phyloP scores from a whole-genome alignment of 2,888 invertebrate genomes.

The Cecidostiba fungosa region DNA sequence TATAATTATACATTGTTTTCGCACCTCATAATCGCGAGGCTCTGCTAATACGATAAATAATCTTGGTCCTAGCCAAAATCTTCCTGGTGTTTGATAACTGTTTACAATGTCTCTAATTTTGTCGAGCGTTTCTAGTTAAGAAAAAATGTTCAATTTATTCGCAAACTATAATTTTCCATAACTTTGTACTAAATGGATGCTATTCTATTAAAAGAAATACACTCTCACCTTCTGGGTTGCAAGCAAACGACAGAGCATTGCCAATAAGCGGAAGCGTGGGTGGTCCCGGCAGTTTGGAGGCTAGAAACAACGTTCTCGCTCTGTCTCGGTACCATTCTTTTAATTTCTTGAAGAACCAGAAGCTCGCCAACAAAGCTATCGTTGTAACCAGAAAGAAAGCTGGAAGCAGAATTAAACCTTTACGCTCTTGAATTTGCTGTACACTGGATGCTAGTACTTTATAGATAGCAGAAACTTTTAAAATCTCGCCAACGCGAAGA shows the following conservation, averaged over 20 bases:
- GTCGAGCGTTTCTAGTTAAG: constrained; percentile 64
- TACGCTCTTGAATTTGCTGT: not conserved
- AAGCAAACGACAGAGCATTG: constrained; percentile 67
- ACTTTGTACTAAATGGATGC: not conserved
- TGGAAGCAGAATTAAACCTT: constrained; percentile 19
- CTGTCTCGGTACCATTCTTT: constrained; percentile 60
- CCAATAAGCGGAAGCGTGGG: constrained; percentile 67
- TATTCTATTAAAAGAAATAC: not conserved
- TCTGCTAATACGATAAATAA: constrained; percentile 66
- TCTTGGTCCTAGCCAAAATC: constrained; percentile 69
- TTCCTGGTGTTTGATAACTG: constrained; percentile 64
- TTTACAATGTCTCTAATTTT: constrained; percentile 58
- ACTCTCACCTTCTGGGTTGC: constrained; percentile 64
- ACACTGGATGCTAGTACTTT: not conserved
- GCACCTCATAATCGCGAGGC: constrained; percentile 67
- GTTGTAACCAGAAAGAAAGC: constrained; percentile 34
- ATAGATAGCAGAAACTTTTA: not conserved
- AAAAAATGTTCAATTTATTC: not conserved
- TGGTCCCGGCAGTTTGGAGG: constrained; percentile 67
- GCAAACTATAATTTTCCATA: not conserved
- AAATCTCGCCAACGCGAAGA: not conserved
- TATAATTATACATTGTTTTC: constrained; percentile 20
- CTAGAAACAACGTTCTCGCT: constrained; percentile 61
- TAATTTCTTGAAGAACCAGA: constrained; percentile 57
- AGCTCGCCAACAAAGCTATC: constrained; percentile 19